phyloP scores from a whole-genome alignment of 2,797 vertebrate genomes.

The Neosilurus hyrtlii region DNA sequence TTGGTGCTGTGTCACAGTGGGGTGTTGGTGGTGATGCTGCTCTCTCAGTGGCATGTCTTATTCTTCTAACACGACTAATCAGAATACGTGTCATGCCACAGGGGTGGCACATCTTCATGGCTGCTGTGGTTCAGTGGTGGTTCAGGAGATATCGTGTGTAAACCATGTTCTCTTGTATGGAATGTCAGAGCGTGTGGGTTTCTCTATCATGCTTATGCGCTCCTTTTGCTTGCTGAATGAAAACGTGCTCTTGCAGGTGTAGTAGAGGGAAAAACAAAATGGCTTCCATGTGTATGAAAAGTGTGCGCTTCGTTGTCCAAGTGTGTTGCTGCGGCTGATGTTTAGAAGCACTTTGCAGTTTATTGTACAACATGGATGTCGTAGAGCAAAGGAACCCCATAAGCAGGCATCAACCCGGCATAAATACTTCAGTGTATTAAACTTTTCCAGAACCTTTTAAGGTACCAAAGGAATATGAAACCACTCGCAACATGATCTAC shows the following conservation, averaged over 20 bases:
- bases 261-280: slow-evolving; percentile 39
- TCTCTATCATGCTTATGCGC: slow-evolving; percentile 27
- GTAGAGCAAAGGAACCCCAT: slow-evolving; percentile 38
- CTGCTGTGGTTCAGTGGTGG: slow-evolving; percentile 28
- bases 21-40: slow-evolving; percentile 1
- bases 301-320: slow-evolving; percentile 42
- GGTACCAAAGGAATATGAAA: not conserved
- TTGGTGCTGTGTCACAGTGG: slow-evolving; percentile 49
- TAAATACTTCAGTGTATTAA: not conserved
- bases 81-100: slow-evolving; percentile 37
- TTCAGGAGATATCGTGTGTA: slow-evolving; percentile 34
- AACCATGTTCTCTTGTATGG: slow-evolving; percentile 35
- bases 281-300: slow-evolving; percentile 42
- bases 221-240: slow-evolving; percentile 36
- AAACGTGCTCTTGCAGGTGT: slow-evolving; percentile 36
- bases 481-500: not conserved
- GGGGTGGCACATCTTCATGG: slow-evolving; percentile 34
- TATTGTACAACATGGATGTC: slow-evolving; percentile 27
- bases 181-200: slow-evolving; percentile 32
- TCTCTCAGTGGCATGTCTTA: slow-evolving; percentile 28
- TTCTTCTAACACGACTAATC: slow-evolving; percentile 38
- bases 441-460: not conserved
- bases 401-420: not conserved
- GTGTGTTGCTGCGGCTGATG: slow-evolving; percentile 49
- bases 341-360: not conserved